Conservation (phyloP, 2,888 invertebrate genomes). For the Tolmerus cingulatus region DNA sequence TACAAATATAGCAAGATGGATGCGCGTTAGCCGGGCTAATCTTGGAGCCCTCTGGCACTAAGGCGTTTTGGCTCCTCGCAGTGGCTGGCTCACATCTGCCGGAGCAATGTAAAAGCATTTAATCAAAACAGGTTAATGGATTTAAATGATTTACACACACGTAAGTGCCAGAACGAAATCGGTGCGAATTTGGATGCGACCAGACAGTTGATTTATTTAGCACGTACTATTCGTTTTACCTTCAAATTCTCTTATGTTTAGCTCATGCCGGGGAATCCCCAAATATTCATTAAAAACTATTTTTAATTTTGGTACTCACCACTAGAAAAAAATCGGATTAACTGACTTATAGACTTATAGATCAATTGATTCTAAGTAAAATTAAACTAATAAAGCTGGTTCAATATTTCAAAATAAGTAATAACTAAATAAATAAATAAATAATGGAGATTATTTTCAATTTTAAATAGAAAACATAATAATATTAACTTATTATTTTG, state of each 20-base stretch:
- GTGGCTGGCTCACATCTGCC: slow-evolving; percentile 2
- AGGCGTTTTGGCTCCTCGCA: not conserved
- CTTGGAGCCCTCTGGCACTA: slow-evolving; percentile 4
- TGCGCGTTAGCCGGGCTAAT: slow-evolving; percentile 8
- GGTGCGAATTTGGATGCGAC: slow-evolving; percentile 11
- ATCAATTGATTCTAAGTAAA: not conserved
- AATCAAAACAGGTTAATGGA: slow-evolving; percentile 45
- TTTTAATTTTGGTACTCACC: not conserved
- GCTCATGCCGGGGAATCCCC: not conserved
- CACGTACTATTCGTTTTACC: not conserved
- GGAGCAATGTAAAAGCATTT: slow-evolving; percentile 37
- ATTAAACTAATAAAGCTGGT: too few species aligned
- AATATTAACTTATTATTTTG: too few species aligned
- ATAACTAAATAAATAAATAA: too few species aligned
- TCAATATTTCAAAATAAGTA: too few species aligned
- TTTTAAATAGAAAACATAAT: too few species aligned
- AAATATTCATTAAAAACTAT: not conserved
- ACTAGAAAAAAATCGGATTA: not conserved
- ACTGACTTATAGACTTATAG: not conserved
- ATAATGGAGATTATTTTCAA: too few species aligned
- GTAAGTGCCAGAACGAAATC: slow-evolving; percentile 16
- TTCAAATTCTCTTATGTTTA: not conserved
- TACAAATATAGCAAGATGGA: slow-evolving; percentile 36
- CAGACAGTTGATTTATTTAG: not conserved
- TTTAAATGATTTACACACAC: slow-evolving; percentile 41